These are phyloP conservation scores for Rhinoraja longicauda DNA, from an alignment of 2,797 vertebrate genomes.

Conservation along the genomic window DNA sequence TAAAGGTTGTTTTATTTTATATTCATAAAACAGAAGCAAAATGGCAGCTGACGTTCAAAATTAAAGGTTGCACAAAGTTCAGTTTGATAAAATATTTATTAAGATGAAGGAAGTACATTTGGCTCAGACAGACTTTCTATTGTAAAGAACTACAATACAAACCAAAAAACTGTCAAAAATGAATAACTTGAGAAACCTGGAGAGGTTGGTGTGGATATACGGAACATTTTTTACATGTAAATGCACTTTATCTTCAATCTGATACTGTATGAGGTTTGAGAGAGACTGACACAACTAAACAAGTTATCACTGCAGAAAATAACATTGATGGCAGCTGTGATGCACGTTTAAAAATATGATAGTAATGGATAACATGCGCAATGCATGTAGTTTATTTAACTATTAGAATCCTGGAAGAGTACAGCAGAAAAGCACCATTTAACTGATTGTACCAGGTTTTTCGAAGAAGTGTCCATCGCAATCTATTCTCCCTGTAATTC, in stretches of 20 bases:
- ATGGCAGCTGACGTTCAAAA: background rate
- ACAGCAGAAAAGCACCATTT: background rate
- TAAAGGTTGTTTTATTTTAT: background rate
- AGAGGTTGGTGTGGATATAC: background rate
- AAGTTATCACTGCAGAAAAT: background rate
- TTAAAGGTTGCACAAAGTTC: background rate
- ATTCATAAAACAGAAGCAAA: background rate
- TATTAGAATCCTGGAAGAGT: background rate
- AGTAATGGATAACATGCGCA: background rate
- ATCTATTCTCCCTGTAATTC: too few relatives aligned
- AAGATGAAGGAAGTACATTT: background rate
- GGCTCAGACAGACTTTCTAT: background rate
- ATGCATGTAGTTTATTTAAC: background rate
- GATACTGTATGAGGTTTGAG: background rate
- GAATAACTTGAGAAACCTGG: background rate
- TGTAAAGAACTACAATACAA: background rate
- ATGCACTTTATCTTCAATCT: background rate
- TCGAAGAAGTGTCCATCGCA: too few relatives aligned
- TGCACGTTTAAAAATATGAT: background rate
- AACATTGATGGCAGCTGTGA: background rate
- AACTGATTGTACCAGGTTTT: too few relatives aligned
- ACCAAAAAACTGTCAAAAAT: background rate
- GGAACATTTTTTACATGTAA: background rate
- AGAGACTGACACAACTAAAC: background rate
- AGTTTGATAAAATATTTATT: background rate